phyloP scores from a whole-genome alignment of 2,797 vertebrate genomes.

The Myotis myotis region DNA sequence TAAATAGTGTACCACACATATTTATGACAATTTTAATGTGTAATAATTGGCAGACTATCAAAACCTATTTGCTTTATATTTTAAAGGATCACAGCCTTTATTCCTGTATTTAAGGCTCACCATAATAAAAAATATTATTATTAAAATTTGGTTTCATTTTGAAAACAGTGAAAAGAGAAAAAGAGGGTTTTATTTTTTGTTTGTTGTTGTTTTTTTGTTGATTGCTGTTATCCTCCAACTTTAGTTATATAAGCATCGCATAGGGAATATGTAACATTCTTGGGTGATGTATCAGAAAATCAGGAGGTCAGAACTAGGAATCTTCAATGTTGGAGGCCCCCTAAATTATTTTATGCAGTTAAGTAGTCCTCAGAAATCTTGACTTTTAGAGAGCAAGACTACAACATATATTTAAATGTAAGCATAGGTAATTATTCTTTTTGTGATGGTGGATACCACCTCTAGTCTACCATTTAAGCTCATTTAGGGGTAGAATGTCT shows the following conservation, averaged over 20 bases:
- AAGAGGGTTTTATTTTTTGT: not conserved
- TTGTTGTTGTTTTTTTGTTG: not conserved
- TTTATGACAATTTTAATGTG: not conserved
- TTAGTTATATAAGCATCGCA: not conserved
- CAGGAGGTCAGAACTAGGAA: not conserved
- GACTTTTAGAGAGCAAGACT: not conserved
- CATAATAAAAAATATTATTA: not conserved
- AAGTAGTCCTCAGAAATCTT: slow-evolving; percentile 2
- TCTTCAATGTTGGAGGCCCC: not conserved
- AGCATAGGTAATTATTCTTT: not conserved
- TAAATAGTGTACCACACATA: not conserved
- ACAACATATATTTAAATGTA: not conserved
- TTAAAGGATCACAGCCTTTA: not conserved
- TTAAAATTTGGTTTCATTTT: slow-evolving; percentile 16
- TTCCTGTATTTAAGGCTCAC: not conserved
- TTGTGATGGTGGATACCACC: not conserved
- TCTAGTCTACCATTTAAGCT: not conserved
- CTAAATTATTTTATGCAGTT: not conserved
- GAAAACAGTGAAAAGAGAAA: not conserved
- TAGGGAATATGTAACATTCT: not conserved
- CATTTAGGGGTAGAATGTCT: too few species aligned
- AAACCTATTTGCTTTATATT: not conserved
- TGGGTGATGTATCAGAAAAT: not conserved
- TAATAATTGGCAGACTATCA: not conserved
- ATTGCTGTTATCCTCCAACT: not conserved